Conservation (phyloP, 2,797 vertebrate species). For the Trachurus trachurus region DNA sequence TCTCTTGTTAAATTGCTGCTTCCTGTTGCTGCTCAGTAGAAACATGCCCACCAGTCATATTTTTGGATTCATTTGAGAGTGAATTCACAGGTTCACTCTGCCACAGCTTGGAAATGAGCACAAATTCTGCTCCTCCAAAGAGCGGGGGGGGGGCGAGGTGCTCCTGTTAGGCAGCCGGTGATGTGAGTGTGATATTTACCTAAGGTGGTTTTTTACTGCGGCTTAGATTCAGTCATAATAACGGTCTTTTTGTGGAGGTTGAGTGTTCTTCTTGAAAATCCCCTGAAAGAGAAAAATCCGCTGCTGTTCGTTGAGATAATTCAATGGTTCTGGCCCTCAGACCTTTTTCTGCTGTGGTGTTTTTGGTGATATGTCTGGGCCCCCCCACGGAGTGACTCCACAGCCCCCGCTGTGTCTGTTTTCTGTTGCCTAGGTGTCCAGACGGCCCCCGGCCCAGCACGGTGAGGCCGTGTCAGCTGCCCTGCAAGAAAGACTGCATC, state of each 20-base stretch:
- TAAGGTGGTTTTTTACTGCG: neutral
- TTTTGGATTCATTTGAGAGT: conserved; percentile 2
- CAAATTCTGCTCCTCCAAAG: conserved; percentile 13
- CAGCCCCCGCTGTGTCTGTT: conserved; percentile 32
- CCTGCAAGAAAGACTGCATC: conserved; percentile 96
- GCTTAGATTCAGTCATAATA: neutral
- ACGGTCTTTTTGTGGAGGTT: neutral
- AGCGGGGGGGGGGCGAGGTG: neutral
- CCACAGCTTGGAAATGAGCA: conserved; percentile 8
- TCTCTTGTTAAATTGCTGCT: neutral
- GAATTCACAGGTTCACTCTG: neutral
- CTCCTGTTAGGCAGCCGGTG: neutral
- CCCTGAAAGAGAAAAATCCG: conserved; percentile 6
- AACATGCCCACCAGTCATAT: conserved; percentile 8
- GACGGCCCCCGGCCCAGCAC: conserved; percentile 94
- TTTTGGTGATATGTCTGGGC: neutral
- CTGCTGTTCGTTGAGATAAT: conserved; percentile 5
- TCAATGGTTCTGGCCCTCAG: neutral
- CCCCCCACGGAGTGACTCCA: conserved; percentile 9
- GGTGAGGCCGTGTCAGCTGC: conserved; percentile 92
- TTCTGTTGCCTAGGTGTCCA: conserved; percentile 89
- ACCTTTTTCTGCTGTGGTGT: neutral
- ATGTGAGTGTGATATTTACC: neutral
- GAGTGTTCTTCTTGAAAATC: conserved; percentile 6
- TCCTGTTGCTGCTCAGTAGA: neutral